A percentile compares a stretch with the other conserved stretches of the same genome.
phyloP scores from a whole-genome alignment of 2,113 vertebrate species.

The Gnathonemus echidnorhynchus region DNA sequence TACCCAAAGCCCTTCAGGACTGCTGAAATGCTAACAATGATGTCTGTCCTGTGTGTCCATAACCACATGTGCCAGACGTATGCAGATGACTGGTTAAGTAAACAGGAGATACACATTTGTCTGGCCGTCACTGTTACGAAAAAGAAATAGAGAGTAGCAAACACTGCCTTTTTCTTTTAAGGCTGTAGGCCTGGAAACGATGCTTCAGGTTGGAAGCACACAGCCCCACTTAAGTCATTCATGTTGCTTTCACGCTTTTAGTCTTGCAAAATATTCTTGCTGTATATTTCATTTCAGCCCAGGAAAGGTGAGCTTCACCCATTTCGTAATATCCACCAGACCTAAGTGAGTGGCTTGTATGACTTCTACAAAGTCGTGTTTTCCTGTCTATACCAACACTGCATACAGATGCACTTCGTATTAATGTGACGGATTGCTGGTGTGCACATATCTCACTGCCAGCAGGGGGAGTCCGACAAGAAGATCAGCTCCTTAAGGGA shows the following conservation, averaged over 20 bases:
- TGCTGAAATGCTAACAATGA: background rate
- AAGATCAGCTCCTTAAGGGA: background rate
- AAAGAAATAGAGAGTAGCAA: background rate
- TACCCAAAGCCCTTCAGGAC: background rate
- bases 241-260: background rate
- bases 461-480: background rate
- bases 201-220: background rate
- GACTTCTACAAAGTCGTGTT: background rate
- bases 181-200: background rate
- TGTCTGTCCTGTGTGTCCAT: background rate
- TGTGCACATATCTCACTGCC: background rate
- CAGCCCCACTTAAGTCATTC: background rate
- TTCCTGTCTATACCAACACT: background rate
- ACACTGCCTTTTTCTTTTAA: background rate
- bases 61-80: background rate
- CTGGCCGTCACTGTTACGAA: background rate
- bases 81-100: background rate
- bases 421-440: background rate
- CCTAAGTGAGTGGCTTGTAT: background rate
- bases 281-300: background rate
- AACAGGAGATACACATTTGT: background rate
- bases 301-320: background rate
- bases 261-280: background rate
- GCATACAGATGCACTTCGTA: background rate
- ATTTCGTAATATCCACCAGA: background rate